These are phyloP conservation scores for Protaetia brevitarsis DNA, from an alignment of 1,140 invertebrate species.

Conservation along the genomic window DNA sequence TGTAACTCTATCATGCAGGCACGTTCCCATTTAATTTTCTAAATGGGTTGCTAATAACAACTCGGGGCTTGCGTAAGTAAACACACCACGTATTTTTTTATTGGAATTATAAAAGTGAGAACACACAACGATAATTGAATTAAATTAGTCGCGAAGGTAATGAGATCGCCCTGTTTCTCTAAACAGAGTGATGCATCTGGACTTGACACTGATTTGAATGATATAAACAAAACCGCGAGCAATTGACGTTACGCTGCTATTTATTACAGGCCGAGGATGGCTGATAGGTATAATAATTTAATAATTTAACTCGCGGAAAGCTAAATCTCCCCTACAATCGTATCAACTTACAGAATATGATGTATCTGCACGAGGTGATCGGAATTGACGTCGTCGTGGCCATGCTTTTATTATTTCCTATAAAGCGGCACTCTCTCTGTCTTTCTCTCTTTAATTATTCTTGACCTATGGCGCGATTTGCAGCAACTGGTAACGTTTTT, in stretches of 20 bases:
- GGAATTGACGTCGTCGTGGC: neutral
- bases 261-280: too few relatives aligned
- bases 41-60: conserved; percentile 4
- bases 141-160: neutral
- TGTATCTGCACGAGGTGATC: neutral
- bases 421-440: neutral
- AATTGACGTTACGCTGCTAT: too few relatives aligned
- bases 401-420: neutral
- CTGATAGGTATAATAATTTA: too few relatives aligned
- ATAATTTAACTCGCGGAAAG: too few relatives aligned
- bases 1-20: too few relatives aligned
- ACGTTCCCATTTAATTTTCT: neutral
- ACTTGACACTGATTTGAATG: too few relatives aligned
- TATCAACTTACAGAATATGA: conserved; percentile 10
- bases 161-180: neutral
- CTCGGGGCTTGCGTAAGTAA: too few relatives aligned
- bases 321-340: too few relatives aligned
- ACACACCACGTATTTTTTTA: too few relatives aligned
- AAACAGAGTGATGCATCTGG: too few relatives aligned
- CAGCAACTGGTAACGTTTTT: too few relatives aligned
- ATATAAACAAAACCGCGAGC: too few relatives aligned
- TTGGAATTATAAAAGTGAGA: neutral
- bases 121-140: neutral
- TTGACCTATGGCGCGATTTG: conserved; percentile 2
- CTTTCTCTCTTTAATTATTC: neutral